phyloP scores from a whole-genome alignment of 1,140 invertebrate species.

The Capitella teleta region DNA sequence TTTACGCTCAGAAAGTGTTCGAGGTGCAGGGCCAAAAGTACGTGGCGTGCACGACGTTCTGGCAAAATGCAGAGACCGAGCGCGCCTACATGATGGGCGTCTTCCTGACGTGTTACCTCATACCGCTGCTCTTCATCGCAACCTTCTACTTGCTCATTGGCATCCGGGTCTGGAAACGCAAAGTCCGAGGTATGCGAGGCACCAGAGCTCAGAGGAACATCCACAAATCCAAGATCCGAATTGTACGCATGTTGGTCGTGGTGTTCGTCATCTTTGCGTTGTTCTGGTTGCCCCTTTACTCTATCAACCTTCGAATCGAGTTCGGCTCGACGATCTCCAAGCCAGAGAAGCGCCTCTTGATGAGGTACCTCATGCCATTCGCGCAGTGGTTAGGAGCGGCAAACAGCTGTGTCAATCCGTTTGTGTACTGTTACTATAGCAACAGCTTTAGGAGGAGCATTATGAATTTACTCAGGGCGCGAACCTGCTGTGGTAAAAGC shows the following conservation, averaged over 20 bases:
- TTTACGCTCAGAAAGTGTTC: slow-evolving; percentile 54
- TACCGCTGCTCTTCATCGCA: slow-evolving; percentile 80
- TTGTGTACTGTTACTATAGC: slow-evolving; percentile 91
- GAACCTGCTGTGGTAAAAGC: too few species aligned
- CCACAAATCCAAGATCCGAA: slow-evolving; percentile 30
- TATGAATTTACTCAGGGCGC: too few species aligned
- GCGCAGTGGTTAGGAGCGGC: slow-evolving; percentile 90
- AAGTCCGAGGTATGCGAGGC: slow-evolving; percentile 58
- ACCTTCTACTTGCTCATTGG: slow-evolving; percentile 87
- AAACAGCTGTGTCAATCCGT: slow-evolving; percentile 91
- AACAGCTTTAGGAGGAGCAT: slow-evolving; percentile 86
- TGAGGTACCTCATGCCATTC: slow-evolving; percentile 49
- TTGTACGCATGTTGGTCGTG: slow-evolving; percentile 66
- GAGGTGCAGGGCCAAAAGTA: background rate
- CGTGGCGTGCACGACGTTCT: slow-evolving; percentile 13
- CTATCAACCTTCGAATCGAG: slow-evolving; percentile 19
- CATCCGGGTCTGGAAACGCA: slow-evolving; percentile 74
- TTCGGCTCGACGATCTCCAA: slow-evolving; percentile 14
- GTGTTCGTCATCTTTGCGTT: slow-evolving; percentile 88
- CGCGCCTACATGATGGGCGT: slow-evolving; percentile 79
- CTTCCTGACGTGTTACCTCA: slow-evolving; percentile 78
- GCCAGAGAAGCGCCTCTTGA: slow-evolving; percentile 1
- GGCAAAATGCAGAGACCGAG: slow-evolving; percentile 49
- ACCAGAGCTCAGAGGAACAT: slow-evolving; percentile 25
- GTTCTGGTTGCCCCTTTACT: slow-evolving; percentile 89